Percentiles rank a stretch among this genome's conserved stretches.
Evolutionary conservation across 30 jellyfish, hydroid and myxozoan genomes (phyloP).

Genomic region (Morbakka virulenta): DNA sequence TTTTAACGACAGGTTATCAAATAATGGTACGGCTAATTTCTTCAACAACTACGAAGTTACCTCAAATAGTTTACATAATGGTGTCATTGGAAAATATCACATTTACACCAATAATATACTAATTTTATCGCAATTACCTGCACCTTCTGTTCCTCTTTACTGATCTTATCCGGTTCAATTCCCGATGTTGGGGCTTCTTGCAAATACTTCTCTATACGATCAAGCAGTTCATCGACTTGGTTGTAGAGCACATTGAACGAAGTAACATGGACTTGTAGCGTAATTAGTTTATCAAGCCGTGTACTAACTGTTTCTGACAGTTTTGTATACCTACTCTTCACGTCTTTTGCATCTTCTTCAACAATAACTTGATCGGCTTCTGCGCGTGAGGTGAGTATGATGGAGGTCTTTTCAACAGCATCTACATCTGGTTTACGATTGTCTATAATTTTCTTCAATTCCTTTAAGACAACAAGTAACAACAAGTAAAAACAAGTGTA

Average conservation of each 20-base stretch:
- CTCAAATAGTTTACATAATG: too few relatives aligned
- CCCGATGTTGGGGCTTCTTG: constrained; percentile 42
- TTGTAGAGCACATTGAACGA: constrained; percentile 38
- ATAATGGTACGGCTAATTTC: too few relatives aligned
- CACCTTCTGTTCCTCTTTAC: constrained; percentile 57
- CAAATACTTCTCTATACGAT: constrained; percentile 36
- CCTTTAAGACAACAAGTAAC: neutral
- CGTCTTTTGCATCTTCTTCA: constrained; percentile 20
- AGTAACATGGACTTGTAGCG: constrained; percentile 18
- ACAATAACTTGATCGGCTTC: constrained; percentile 67
- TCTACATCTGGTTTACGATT: constrained; percentile 66
- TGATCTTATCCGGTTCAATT: constrained; percentile 66
- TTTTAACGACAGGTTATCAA: too few relatives aligned
- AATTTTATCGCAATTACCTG: too few relatives aligned
- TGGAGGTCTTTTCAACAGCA: constrained; percentile 38
- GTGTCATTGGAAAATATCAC: too few relatives aligned
- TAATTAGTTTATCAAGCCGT: constrained; percentile 27
- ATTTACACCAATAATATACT: too few relatives aligned
- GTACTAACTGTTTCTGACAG: constrained; percentile 11
- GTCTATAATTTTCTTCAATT: constrained; percentile 22
- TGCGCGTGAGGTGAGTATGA: constrained; percentile 21
- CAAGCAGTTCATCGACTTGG: constrained; percentile 81
- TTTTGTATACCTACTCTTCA: constrained; percentile 31
- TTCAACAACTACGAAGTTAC: too few relatives aligned
- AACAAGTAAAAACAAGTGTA: neutral